Evolutionary conservation across 2,113 vertebrate genomes (phyloP).

Genomic region (Rhagologus leucostigma): DNA sequence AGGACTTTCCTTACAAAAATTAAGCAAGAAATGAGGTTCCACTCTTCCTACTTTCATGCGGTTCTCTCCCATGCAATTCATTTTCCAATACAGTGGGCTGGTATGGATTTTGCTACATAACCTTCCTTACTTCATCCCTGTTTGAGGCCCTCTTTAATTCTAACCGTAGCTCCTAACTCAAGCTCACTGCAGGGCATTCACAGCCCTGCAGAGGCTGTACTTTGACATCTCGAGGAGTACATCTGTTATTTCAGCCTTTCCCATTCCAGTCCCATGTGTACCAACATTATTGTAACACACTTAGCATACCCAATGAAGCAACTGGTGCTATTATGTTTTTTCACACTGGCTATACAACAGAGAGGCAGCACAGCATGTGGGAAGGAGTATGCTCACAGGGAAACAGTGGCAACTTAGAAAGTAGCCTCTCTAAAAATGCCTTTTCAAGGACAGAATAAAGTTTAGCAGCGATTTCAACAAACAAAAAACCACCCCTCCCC

Average conservation of each 20-base stretch:
- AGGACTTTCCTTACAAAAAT: neutral
- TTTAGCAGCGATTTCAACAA: neutral
- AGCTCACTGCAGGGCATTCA: rapidly evolving
- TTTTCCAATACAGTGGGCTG: neutral
- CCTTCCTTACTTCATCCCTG: neutral
- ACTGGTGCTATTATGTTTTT: neutral
- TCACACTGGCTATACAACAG: neutral
- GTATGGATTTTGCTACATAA: neutral
- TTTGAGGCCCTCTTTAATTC: neutral
- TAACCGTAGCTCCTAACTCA: neutral
- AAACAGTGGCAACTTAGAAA: neutral
- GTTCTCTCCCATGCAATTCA: neutral
- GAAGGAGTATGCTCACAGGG: neutral
- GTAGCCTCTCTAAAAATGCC: neutral
- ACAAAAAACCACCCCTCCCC: rapidly evolving
- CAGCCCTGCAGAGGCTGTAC: neutral
- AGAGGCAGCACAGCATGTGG: neutral
- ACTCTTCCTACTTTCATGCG: neutral
- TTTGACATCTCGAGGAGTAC: neutral
- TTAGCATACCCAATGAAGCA: neutral
- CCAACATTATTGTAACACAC: neutral
- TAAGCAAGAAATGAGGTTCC: neutral
- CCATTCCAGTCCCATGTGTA: neutral
- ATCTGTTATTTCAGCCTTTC: neutral
- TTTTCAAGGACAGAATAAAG: neutral